Base-by-base conservation (phyloP, 2,888 invertebrate genomes). In the Heteromyza rotundicornis region DNA sequence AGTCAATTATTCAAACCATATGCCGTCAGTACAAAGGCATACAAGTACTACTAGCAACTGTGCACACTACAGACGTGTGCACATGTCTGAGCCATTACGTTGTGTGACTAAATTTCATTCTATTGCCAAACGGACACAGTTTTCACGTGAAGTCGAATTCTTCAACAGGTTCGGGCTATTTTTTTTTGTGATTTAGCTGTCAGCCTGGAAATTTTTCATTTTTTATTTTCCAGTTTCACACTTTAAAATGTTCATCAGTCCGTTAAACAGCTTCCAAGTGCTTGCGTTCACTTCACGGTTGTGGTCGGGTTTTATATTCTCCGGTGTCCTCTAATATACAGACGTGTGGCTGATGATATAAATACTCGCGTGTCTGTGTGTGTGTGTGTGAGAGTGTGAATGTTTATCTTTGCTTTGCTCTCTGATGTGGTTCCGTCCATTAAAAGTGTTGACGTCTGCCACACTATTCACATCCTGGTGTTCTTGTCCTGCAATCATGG, bases 401-500 rank as follows among this genome's bases (percentile, higher is more conserved):
- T 32, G n/a, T n/a, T n/a, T n/a, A n/a, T n/a, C n/a, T n/a, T n/a
- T n/a, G n/a, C n/a, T n/a, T 40, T 40, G n/a, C n/a, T 7, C 40
- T 14, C 14, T 40, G 40, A n/a, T 40, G 47, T 47, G 47, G 20
- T 47, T 47, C 7, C 47, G 7, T 20, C 47, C 47, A 47, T 47
- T 47, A 47, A 47, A 47, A 47, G 47, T 47, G 47, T 47, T 47
- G 47, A 47, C 47, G 47, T 47, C 47, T 47, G 20, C 17, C 47
- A 47, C 47, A 47, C 17, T 20, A 19, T 47, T 47, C 47, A 47
- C 19, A 40, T 40, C 40, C 40, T 40, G 40, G 2, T 20, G 14
- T 47, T 47, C 47, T 19, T 47, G 14, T 40, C 40, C 40, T 40
- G 40, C n/a, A 47, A 5, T 14, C 7, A 47, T 17, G 47, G 5